Conservation (phyloP, 1,140 invertebrate genomes). For the Leptinotarsa undecemlineata region DNA sequence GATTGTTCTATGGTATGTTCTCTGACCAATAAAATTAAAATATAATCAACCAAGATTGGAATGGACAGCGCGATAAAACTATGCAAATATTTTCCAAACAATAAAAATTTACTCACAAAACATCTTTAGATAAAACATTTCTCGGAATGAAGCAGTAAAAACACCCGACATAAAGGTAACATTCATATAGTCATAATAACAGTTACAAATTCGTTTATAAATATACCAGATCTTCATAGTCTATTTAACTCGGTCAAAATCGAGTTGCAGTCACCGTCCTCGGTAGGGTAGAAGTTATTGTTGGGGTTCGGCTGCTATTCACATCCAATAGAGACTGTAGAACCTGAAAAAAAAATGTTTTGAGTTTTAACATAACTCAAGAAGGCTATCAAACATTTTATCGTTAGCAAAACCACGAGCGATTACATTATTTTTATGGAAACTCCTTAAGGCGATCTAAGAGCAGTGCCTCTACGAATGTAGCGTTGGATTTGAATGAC, state of each 20-base stretch:
- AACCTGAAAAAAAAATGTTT: slow-evolving; percentile 36
- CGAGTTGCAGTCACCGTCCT: slow-evolving; percentile 52
- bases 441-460: no score
- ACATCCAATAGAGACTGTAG: slow-evolving; percentile 51
- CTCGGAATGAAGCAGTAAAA: slow-evolving; percentile 11
- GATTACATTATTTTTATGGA: no score
- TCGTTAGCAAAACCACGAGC: no score
- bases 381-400: not conserved
- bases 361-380: not conserved
- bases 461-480: no score
- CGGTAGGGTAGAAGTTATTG: slow-evolving; percentile 49
- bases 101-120: not conserved
- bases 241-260: slow-evolving; percentile 54
- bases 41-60: no score
- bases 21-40: no score
- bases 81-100: not conserved
- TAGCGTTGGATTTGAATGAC: no score
- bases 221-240: slow-evolving; percentile 44
- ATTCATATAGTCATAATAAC: slow-evolving; percentile 33
- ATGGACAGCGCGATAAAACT: not conserved
- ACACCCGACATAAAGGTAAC: slow-evolving; percentile 37
- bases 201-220: slow-evolving; percentile 41
- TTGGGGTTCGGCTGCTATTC: slow-evolving; percentile 42
- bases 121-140: not conserved
- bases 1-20: no score